Conservation (phyloP, 2,888 invertebrate genomes). For the Macrophya annulata region DNA sequence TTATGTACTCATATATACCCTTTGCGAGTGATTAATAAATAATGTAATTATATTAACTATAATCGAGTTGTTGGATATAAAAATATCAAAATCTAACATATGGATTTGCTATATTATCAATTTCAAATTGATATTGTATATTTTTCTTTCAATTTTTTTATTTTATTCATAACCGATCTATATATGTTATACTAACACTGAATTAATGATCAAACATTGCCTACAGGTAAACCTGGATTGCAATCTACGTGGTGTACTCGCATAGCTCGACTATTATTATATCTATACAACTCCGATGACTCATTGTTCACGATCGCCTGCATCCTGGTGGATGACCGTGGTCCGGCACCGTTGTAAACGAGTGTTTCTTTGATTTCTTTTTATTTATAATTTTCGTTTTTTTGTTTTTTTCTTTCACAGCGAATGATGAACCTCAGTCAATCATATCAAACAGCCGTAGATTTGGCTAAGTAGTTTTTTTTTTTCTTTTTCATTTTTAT, state of each 20-base stretch:
- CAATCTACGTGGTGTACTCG: neutral
- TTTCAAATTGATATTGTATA: neutral
- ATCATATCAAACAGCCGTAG: neutral
- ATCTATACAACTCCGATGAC: neutral
- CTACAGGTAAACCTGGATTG: constrained; percentile 21
- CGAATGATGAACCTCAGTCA: constrained; percentile 20
- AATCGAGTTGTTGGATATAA: neutral
- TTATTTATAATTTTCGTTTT: neutral
- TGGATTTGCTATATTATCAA: neutral
- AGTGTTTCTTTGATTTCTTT: constrained; percentile 5
- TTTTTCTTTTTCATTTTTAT: constrained; percentile 7
- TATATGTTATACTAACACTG: neutral
- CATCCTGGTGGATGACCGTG: constrained; percentile 49
- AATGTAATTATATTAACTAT: neutral
- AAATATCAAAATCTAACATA: neutral
- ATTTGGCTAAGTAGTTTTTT: neutral
- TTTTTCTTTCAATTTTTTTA: neutral
- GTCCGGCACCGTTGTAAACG: constrained; percentile 25
- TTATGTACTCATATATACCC: neutral
- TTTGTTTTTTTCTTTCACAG: neutral
- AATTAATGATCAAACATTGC: constrained; percentile 12
- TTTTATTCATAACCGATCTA: neutral
- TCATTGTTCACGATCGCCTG: constrained; percentile 46
- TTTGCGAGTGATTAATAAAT: neutral
- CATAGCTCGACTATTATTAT: neutral